These are phyloP conservation scores for Agelastica alni DNA, from an alignment of 2,888 invertebrate genomes.

Conservation along the genomic window DNA sequence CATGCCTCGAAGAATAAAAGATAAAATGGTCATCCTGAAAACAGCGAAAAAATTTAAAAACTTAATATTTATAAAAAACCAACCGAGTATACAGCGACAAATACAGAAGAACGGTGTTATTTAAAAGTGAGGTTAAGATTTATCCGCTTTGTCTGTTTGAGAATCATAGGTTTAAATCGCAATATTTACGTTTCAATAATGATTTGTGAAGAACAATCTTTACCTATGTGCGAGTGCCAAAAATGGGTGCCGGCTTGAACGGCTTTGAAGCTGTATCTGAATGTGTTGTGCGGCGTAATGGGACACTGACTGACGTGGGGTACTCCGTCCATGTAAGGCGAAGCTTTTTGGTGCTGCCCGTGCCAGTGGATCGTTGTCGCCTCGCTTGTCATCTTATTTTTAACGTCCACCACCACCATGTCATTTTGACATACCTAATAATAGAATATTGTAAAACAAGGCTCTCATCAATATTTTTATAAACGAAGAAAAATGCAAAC, in stretches of 20 bases:
- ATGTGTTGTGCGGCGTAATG: conserved; percentile 73
- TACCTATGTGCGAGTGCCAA: conserved; percentile 77
- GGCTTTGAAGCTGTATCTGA: conserved; percentile 76
- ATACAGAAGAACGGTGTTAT: too few relatives aligned
- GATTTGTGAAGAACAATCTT: too few relatives aligned
- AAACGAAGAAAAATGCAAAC: too few relatives aligned
- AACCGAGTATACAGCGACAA: too few relatives aligned
- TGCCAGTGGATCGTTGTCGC: conserved; percentile 92
- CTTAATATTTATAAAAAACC: too few relatives aligned
- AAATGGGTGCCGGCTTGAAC: conserved; percentile 80
- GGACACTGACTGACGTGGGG: conserved; percentile 87
- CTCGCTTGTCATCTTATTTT: conserved; percentile 77
- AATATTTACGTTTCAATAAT: too few relatives aligned
- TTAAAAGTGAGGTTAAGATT: too few relatives aligned
- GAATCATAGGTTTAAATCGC: too few relatives aligned
- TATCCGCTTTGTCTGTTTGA: too few relatives aligned
- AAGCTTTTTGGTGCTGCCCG: conserved; percentile 77
- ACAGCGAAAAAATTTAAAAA: too few relatives aligned
- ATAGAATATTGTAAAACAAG: conserved; percentile 27
- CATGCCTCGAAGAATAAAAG: too few relatives aligned
- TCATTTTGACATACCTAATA: conserved; percentile 84
- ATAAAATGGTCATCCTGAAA: too few relatives aligned
- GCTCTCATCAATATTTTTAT: not conserved
- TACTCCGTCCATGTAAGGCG: conserved; percentile 89
- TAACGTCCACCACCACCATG: conserved; percentile 78